Evolutionary conservation across 2,797 vertebrate species (phyloP).

Genomic region (Vespertilio murinus): DNA sequence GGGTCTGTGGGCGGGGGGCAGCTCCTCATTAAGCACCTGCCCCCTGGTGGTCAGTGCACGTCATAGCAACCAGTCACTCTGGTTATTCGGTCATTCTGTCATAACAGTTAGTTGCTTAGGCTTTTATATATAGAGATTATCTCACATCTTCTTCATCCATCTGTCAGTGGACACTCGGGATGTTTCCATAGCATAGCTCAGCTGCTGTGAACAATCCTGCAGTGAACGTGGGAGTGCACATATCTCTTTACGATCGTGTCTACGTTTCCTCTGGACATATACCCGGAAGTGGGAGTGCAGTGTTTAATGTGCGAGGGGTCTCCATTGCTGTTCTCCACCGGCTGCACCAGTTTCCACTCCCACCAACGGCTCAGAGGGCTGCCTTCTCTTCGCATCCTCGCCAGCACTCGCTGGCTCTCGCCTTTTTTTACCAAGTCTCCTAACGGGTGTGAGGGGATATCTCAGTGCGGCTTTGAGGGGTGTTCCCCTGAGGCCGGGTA

Average conservation of each 20-base stretch:
- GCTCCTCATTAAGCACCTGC: too few relatives aligned
- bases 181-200: too few relatives aligned
- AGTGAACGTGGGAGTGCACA: not conserved
- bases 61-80: too few relatives aligned
- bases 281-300: not conserved
- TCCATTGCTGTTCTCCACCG: not conserved
- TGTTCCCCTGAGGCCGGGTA: not conserved
- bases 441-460: not conserved
- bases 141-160: too few relatives aligned
- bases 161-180: not conserved
- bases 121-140: too few relatives aligned
- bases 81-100: too few relatives aligned
- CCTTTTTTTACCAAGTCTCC: not conserved
- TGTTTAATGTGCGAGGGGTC: not conserved
- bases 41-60: too few relatives aligned
- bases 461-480: not conserved
- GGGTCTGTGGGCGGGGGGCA: too few relatives aligned
- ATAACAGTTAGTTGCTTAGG: too few relatives aligned
- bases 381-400: not conserved
- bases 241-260: not conserved
- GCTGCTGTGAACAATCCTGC: too few relatives aligned
- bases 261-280: not conserved
- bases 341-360: not conserved
- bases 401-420: accelerated
- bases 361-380: not conserved